A percentile compares a stretch with the other conserved stretches of the same genome.
phyloP scores from a whole-genome alignment of 2,888 invertebrate species.

The Campoplex nolae region DNA sequence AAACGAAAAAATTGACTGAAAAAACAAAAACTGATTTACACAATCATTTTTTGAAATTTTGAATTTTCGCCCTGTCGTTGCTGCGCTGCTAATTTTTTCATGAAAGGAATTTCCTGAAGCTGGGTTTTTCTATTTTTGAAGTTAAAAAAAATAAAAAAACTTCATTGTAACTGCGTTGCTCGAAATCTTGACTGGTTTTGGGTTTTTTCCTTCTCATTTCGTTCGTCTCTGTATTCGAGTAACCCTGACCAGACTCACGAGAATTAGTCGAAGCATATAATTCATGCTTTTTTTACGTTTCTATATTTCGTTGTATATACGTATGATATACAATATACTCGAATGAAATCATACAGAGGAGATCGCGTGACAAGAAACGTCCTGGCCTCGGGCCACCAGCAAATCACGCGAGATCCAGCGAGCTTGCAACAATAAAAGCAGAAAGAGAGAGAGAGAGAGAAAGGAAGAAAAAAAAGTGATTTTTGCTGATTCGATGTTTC shows the following conservation, averaged over 20 bases:
- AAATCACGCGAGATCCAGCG: constrained; percentile 63
- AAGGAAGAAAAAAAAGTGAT: constrained; percentile 30
- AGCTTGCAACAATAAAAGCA: constrained; percentile 22
- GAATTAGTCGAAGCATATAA: constrained; percentile 55
- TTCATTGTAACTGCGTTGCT: neutral
- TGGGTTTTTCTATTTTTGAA: no score
- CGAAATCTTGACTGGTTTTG: constrained; percentile 29
- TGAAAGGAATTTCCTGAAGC: no score
- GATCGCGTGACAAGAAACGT: constrained; percentile 67
- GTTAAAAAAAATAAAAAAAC: neutral
- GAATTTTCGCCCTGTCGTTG: no score
- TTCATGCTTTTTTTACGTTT: neutral
- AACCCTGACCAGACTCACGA: constrained; percentile 73
- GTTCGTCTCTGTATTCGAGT: constrained; percentile 22
- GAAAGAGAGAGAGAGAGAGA: constrained; percentile 25
- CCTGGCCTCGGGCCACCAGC: constrained; percentile 63
- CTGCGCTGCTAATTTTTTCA: no score
- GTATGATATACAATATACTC: constrained; percentile 7
- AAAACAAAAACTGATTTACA: neutral
- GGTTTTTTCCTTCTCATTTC: constrained; percentile 9
- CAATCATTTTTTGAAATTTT: no score
- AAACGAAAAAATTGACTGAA: no score
- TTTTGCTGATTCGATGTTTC: constrained; percentile 39
- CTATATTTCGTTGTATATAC: neutral
- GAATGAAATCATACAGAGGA: constrained; percentile 18